phyloP scores from a whole-genome alignment of 2,888 invertebrate genomes.

The Tenodera sinensis region DNA sequence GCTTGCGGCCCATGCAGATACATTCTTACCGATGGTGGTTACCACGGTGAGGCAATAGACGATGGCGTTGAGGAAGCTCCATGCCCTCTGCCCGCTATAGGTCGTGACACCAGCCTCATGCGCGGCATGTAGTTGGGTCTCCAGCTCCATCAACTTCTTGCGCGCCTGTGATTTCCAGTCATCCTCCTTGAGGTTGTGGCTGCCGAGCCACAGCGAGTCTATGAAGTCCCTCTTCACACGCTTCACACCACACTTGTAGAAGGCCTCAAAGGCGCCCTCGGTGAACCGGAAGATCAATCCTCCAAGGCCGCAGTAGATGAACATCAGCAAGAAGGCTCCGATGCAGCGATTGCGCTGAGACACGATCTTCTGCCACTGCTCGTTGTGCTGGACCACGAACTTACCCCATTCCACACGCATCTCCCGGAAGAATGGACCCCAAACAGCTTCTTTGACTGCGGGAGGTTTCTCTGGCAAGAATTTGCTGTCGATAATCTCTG shows the following conservation, averaged over 20 bases:
- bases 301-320: conserved; percentile 73
- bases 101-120: conserved; percentile 80
- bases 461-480: conserved; percentile 24
- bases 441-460: conserved; percentile 29
- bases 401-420: conserved; percentile 35
- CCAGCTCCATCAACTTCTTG: conserved; percentile 75
- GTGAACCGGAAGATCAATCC: conserved; percentile 76
- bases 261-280: conserved; percentile 81
- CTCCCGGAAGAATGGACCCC: conserved; percentile 28
- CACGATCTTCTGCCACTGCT: conserved; percentile 54
- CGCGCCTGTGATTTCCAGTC: conserved; percentile 88
- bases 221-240: conserved; percentile 82
- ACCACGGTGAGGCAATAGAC: conserved; percentile 82
- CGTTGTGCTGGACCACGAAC: conserved; percentile 51
- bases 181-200: conserved; percentile 78
- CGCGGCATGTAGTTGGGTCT: conserved; percentile 78
- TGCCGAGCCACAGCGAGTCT: conserved; percentile 75
- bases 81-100: conserved; percentile 79
- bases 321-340: conserved; percentile 62
- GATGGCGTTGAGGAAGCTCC: conserved; percentile 85
- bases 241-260: conserved; percentile 84
- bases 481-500: conserved; percentile 36
- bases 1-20: too few relatives aligned
- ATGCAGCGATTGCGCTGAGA: conserved; percentile 63
- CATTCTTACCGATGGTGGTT: conserved; percentile 79